Evolutionary conservation across 2,113 vertebrate genomes (phyloP).

Genomic region (Archilochus colubris): DNA sequence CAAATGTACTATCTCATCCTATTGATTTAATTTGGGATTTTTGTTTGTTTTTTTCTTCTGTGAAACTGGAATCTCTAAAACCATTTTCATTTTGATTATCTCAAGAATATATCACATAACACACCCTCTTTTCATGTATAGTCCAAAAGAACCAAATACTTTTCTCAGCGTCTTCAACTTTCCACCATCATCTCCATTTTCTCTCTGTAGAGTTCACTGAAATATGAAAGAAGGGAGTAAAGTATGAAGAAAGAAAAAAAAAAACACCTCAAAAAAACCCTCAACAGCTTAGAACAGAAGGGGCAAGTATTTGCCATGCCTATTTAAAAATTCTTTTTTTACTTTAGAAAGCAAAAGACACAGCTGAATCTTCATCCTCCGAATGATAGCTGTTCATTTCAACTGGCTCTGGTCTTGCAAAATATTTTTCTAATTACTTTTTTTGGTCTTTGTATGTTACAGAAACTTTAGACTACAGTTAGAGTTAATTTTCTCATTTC

Average conservation of each 20-base stretch:
- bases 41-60: neutral
- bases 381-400: neutral
- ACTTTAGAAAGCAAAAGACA: neutral
- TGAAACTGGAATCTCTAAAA: neutral
- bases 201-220: neutral
- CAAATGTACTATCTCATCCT: neutral
- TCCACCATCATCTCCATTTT: neutral
- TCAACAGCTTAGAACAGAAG: neutral
- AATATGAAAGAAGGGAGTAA: neutral
- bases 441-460: neutral
- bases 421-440: neutral
- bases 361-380: neutral
- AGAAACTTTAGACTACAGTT: neutral
- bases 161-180: neutral
- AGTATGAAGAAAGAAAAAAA: neutral
- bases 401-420: neutral
- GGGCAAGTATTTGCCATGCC: neutral
- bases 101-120: neutral
- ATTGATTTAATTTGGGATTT: neutral
- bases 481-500: neutral
- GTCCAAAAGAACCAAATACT: neutral
- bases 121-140: neutral
- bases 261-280: no score
- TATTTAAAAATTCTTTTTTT: neutral
- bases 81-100: neutral